phyloP scores from a whole-genome alignment of 2,113 vertebrate species.

The Corythaeola cristata region DNA sequence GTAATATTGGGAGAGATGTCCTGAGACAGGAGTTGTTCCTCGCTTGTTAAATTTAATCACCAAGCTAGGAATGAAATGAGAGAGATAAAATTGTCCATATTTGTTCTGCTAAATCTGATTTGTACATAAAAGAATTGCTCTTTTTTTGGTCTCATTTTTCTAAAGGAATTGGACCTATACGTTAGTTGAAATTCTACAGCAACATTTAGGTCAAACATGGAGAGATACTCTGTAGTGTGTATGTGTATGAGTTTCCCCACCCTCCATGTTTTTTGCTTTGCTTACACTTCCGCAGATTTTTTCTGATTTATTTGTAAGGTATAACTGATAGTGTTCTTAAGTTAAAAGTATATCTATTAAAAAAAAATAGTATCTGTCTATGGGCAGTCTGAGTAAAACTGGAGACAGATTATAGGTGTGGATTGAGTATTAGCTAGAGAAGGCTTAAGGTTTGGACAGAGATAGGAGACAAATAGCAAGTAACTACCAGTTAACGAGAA shows the following conservation, averaged over 20 bases:
- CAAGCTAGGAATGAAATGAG: neutral
- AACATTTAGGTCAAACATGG: neutral
- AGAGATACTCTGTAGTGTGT: neutral
- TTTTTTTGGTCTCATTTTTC: neutral
- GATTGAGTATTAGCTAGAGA: neutral
- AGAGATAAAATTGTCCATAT: neutral
- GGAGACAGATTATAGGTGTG: neutral
- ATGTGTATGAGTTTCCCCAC: rapidly evolving
- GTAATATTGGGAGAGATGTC: neutral
- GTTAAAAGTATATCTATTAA: neutral
- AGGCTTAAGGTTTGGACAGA: neutral
- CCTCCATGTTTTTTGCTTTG: neutral
- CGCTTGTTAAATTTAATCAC: neutral
- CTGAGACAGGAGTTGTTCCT: neutral
- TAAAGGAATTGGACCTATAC: neutral
- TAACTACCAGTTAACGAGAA: neutral
- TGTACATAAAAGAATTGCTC: neutral
- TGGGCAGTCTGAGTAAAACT: neutral
- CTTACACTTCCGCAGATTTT: neutral
- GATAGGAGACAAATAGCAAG: neutral
- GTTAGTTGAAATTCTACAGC: neutral
- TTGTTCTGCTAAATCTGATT: neutral
- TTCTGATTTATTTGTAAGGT: neutral
- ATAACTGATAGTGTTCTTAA: neutral
- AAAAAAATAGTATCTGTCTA: neutral